Evolutionary conservation across 2,888 invertebrate genomes (phyloP).

Genomic region (Metellina segmentata): DNA sequence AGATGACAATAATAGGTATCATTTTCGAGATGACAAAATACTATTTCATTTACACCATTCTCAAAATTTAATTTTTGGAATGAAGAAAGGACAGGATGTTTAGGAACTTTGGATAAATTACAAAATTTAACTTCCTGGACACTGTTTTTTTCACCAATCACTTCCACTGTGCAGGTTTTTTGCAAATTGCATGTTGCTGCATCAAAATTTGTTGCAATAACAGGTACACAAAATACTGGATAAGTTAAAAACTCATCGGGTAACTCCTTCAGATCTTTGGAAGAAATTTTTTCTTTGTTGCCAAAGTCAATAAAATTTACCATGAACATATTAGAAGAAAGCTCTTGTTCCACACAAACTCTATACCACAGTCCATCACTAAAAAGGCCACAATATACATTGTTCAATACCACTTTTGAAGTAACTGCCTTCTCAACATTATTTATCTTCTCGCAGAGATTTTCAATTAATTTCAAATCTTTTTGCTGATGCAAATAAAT

Average conservation of each 20-base stretch:
- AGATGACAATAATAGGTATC: conserved; percentile 42
- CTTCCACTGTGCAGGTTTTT: conserved; percentile 29
- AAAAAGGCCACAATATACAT: conserved; percentile 50
- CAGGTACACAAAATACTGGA: conserved; percentile 44
- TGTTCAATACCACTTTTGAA: conserved; percentile 4
- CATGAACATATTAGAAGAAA: not conserved
- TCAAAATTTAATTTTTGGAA: conserved; percentile 23
- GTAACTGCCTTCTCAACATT: not conserved
- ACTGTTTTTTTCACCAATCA: not conserved
- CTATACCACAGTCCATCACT: conserved; percentile 50
- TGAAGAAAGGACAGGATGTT: not conserved
- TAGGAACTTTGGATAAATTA: not conserved
- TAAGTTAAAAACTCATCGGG: conserved; percentile 34
- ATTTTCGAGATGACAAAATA: conserved; percentile 1
- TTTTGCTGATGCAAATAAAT: conserved; percentile 35
- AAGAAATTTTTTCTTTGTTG: conserved; percentile 24
- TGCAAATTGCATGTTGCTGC: not conserved
- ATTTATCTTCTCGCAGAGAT: conserved; percentile 19
- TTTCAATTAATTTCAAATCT: conserved; percentile 21
- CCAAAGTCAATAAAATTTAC: conserved; percentile 62
- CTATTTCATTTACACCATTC: conserved; percentile 27
- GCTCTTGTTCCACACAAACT: conserved; percentile 19
- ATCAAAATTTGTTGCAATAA: not conserved
- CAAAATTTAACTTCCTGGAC: conserved; percentile 27
- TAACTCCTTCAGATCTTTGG: conserved; percentile 36